phyloP scores from a whole-genome alignment of 1,140 invertebrate genomes.

The Bombus vancouverensis region DNA sequence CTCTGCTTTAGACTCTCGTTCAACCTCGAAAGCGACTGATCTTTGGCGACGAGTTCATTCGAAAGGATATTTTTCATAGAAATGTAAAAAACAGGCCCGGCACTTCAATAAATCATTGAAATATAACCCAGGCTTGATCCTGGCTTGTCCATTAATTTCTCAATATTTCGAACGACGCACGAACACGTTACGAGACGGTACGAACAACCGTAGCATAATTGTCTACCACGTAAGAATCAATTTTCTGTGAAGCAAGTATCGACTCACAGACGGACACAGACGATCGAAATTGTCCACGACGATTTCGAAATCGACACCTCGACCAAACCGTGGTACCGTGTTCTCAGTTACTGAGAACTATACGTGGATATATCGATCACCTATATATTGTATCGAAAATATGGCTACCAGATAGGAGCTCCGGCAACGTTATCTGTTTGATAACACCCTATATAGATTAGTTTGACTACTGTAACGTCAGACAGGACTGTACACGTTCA shows the following conservation, averaged over 20 bases:
- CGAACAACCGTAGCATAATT: background rate
- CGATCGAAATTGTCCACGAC: background rate
- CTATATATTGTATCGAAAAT: slow-evolving; percentile 82
- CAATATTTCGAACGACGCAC: background rate
- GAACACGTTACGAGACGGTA: background rate
- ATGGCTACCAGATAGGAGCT: slow-evolving; percentile 81
- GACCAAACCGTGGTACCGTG: slow-evolving; percentile 33
- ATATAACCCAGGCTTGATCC: background rate
- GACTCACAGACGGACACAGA: background rate
- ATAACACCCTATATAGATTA: slow-evolving; percentile 78
- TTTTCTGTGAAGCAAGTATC: too few species aligned
- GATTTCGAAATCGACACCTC: background rate
- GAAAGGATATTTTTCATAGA: slow-evolving; percentile 4
- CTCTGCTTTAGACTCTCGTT: background rate
- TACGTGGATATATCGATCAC: slow-evolving; percentile 76
- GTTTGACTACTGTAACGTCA: slow-evolving; percentile 73
- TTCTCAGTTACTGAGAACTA: slow-evolving; percentile 74
- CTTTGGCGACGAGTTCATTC: slow-evolving; percentile 49
- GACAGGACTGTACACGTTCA: background rate
- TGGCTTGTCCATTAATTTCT: background rate
- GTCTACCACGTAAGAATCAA: too few species aligned
- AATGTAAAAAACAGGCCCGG: background rate
- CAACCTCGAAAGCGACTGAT: slow-evolving; percentile 48
- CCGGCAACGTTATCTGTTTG: slow-evolving; percentile 79
- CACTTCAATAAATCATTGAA: background rate